These are phyloP conservation scores for Adineta ricciae DNA, from an alignment of 2,888 invertebrate genomes.

Conservation along the genomic window DNA sequence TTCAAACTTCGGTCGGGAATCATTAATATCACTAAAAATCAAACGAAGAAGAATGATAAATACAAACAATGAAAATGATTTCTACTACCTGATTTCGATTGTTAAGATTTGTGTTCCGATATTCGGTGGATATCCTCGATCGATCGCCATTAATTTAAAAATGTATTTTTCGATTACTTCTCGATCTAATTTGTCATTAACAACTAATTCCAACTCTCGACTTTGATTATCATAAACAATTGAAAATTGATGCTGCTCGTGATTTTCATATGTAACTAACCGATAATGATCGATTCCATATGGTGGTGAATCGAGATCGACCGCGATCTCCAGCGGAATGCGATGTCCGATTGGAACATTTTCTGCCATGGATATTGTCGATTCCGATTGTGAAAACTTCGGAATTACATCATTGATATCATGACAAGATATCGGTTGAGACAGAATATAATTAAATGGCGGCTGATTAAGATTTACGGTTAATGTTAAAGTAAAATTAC, in stretches of 20 bases:
- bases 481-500: conserved; percentile 20
- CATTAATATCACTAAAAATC: background rate
- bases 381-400: background rate
- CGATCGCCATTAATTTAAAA: conserved; percentile 81
- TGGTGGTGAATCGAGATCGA: conserved; percentile 2
- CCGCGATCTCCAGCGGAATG: background rate
- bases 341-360: conserved; percentile 4
- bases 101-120: conserved; percentile 31
- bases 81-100: conserved; percentile 25
- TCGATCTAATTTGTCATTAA: conserved; percentile 69
- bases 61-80: background rate
- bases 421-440: background rate
- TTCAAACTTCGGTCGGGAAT: conserved; percentile 8
- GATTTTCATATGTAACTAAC: background rate
- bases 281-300: background rate
- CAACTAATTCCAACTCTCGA: conserved; percentile 3
- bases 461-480: background rate
- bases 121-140: conserved; percentile 58
- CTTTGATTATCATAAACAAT: conserved; percentile 18
- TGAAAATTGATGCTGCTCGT: background rate
- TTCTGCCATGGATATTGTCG: background rate
- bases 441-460: background rate
- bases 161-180: conserved; percentile 66
- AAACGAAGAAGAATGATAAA: conserved; percentile 27
- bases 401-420: background rate